Base-by-base conservation (phyloP, 1,140 invertebrate species). In the Drosophila subpulchrella region DNA sequence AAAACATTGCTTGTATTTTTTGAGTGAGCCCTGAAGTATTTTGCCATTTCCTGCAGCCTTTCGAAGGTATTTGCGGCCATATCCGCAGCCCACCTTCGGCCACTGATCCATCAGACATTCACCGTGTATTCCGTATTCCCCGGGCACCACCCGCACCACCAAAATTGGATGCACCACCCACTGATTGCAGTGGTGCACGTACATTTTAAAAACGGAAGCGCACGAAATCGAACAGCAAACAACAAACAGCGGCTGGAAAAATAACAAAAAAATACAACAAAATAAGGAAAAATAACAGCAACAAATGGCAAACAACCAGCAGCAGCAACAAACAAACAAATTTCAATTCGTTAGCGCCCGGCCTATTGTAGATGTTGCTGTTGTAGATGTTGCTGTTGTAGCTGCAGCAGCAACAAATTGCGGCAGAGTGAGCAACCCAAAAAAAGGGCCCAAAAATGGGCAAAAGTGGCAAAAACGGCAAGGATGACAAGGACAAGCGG, bases 181-280 rank as follows among this genome's bases (percentile, higher is more conserved):
- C 47, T 71, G 67, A 67, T 75, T 75, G 73, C 73, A 75, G 54
- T 53, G 75, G 68, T 77, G 75, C 75, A 77, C 75, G 75, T 77
- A 77, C 75, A 77, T 75, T 76, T 76, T 68, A 77, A 68, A 68
- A 77, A 77, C 74, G 75, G 75, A 77, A 77, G 74, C 74, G 78
- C 83, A 72, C 80, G 71, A 66, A 80, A 79, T 72, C 78, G 78
- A 81, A 86, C 82, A 88, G 80, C 83, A 86, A 86, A 88, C 82
- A 88, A 57, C 83, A 72, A 78, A 38, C 60, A 78, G 55, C 55
- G 50, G 32, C 11, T 7, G 50, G 1, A 72, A 42, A 72, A 58
- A 61, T 12, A 38, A 34, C 36, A 24, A 34, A 50, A 27, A 30
- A 32, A 20, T 10, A 34, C 17, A 20, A 15, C 4, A 46, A 20